phyloP scores from a whole-genome alignment of 1,140 invertebrate genomes.

The Cryptotermes secundus region DNA sequence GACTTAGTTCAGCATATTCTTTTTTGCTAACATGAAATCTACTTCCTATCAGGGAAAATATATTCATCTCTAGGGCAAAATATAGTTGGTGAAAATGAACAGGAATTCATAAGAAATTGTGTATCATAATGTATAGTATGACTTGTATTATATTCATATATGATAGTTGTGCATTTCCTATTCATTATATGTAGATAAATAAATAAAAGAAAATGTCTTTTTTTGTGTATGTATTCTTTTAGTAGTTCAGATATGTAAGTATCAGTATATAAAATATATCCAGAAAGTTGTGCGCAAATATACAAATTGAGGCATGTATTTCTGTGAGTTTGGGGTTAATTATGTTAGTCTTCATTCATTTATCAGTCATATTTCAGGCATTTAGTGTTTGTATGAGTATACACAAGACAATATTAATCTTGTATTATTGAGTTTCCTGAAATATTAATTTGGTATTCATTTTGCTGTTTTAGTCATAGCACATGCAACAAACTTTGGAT shows the following conservation, averaged over 20 bases:
- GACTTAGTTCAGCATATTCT: not conserved
- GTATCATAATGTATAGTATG: slow-evolving; percentile 9
- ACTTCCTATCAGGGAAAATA: not conserved
- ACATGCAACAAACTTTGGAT: not conserved
- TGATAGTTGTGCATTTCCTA: not conserved
- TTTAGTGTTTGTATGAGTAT: not conserved
- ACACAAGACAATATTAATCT: not conserved
- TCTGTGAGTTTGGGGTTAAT: not conserved
- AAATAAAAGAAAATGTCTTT: not conserved
- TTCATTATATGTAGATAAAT: not conserved
- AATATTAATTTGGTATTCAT: not conserved
- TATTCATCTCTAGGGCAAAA: not conserved
- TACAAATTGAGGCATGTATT: not conserved
- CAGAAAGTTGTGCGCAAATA: not conserved
- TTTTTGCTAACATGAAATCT: not conserved
- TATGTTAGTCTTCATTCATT: not conserved
- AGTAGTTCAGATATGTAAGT: not conserved
- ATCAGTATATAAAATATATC: not conserved
- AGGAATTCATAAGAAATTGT: not conserved
- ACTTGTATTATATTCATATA: not conserved
- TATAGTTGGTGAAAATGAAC: not conserved
- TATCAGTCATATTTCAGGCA: not conserved
- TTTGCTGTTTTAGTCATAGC: not conserved
- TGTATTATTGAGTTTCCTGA: not conserved
- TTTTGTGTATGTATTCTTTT: slow-evolving; percentile 2